Conservation (phyloP, 2,113 vertebrate genomes). For the Dromaius novaehollandiae region DNA sequence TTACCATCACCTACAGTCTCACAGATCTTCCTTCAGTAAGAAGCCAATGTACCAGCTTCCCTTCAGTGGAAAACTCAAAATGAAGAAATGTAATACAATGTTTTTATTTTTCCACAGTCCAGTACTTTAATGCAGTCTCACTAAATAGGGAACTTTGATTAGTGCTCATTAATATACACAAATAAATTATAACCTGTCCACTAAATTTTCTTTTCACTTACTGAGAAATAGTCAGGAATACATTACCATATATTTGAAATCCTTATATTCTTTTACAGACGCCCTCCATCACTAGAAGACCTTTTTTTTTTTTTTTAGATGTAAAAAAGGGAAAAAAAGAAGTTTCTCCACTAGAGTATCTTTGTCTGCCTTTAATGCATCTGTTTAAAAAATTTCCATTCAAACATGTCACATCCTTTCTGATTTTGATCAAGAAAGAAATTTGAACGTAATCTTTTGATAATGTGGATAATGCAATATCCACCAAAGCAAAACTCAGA, state of each 20-base stretch:
- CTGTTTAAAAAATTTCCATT: background rate
- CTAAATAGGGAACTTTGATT: background rate
- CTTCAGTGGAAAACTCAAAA: background rate
- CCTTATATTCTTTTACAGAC: background rate
- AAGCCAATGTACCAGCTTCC: background rate
- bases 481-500: background rate
- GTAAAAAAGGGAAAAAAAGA: background rate
- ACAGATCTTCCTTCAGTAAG: background rate
- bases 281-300: background rate
- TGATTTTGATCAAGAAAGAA: background rate
- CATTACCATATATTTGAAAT: background rate
- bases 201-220: background rate
- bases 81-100: background rate
- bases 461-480: background rate
- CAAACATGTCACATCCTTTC: background rate
- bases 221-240: background rate
- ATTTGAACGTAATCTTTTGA: background rate
- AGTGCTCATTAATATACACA: background rate
- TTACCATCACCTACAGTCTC: background rate
- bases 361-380: background rate
- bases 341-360: background rate
- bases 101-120: background rate
- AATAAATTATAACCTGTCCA: background rate
- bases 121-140: background rate
- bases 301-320: background rate